A percentile compares a stretch with the other conserved stretches of the same genome.
These are phyloP conservation scores for Eupithecia subfuscata DNA, from an alignment of 2,888 invertebrate species.

Conservation along the genomic window DNA sequence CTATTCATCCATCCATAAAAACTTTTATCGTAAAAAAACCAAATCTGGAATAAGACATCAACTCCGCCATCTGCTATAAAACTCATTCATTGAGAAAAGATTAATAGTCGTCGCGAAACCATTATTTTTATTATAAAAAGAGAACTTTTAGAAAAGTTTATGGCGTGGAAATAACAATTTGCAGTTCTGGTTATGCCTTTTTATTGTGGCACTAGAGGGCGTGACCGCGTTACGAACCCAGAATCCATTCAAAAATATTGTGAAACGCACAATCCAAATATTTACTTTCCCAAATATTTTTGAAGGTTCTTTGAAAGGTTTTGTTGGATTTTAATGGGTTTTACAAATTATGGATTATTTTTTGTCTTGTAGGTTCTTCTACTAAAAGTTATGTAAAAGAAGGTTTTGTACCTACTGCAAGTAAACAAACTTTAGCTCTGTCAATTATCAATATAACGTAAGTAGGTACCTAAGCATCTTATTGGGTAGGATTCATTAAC, in stretches of 20 bases:
- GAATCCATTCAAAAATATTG: constrained; percentile 67
- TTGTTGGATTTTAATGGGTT: constrained; percentile 26
- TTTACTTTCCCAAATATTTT: constrained; percentile 73
- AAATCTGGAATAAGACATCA: constrained; percentile 53
- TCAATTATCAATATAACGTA: too few species aligned
- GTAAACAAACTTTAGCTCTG: too few species aligned
- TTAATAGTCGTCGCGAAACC: constrained; percentile 69
- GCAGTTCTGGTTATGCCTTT: constrained; percentile 69
- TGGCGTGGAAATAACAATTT: constrained; percentile 82
- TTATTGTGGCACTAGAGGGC: constrained; percentile 73
- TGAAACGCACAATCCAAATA: constrained; percentile 78
- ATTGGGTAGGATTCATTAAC: too few species aligned
- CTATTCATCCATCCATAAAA: constrained; percentile 29
- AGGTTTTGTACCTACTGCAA: neutral
- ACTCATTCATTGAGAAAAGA: constrained; percentile 69
- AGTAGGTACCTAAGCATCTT: too few species aligned
- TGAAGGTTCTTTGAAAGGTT: constrained; percentile 39
- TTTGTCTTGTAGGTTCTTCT: neutral
- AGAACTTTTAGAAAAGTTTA: constrained; percentile 74
- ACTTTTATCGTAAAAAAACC: constrained; percentile 41
- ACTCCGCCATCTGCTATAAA: constrained; percentile 61
- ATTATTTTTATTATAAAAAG: constrained; percentile 58
- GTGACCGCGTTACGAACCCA: constrained; percentile 67
- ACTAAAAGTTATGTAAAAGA: neutral
- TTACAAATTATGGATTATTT: neutral